Base-by-base conservation (phyloP, 2,113 vertebrate genomes). In the Spermophilus dauricus region DNA sequence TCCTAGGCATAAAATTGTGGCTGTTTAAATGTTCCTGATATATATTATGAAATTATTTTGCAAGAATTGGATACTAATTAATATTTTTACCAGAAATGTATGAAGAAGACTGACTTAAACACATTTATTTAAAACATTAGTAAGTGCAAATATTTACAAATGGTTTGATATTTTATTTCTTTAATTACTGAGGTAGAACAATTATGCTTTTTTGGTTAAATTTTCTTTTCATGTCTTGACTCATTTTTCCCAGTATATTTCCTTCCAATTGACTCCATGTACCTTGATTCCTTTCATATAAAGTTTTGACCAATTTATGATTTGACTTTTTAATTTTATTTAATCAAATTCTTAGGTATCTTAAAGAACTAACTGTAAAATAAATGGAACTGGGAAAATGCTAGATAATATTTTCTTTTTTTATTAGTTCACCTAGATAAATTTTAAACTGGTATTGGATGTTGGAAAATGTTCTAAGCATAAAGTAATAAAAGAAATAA, bases 401-500 rank as follows among this genome's bases (percentile, higher is more conserved):
- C 1, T 48, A 87, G 45, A 56, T 20, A 32, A 70, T 8, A 20
- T 70, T 70, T 70, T 18, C 16, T 17, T 18, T n/a, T n/a, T n/a
- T n/a, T 34, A 69, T 13, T 69, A 32, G 67, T 69, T 58, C 56
- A 58, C 7, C 5, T 32, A 69, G 32, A 69, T 69, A 69, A 94
- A 90, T 87, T 85, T 87, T 88, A 45, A 91, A 67, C 13, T 73
- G 18, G 34, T 92, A n/a, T 67, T 76, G 34, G 7, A n/a, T 72
- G 14, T 18, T 73, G 0, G n/a, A 72, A 34, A 77, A 61, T 61
- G 45, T 72, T 81, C 37, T 70, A 86, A 96, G 12, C 7, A 45
- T 67, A 51, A 90, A 75, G 45, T 78, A 88, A 72, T 94, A 73
- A 97, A 67, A 82, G 28, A 90, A 96, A 96, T 67, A 86, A 88